Conservation (phyloP, 2,113 vertebrate genomes). For the Progne subis region DNA sequence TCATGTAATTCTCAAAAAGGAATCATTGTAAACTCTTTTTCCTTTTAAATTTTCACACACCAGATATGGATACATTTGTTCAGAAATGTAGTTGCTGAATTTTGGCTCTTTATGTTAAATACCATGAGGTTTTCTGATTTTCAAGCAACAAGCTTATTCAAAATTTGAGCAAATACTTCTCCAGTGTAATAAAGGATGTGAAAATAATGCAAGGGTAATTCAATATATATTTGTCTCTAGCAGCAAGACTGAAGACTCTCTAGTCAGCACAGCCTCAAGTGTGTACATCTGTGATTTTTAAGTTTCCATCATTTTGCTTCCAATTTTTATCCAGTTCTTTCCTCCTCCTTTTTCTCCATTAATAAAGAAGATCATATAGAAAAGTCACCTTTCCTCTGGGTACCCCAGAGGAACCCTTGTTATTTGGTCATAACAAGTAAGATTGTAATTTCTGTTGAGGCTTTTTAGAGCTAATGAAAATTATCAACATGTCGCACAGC, state of each 20-base stretch:
- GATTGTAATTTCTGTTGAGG: constrained; percentile 75
- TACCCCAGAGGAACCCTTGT: constrained; percentile 61
- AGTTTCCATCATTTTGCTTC: constrained; percentile 9
- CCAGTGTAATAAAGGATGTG: not conserved
- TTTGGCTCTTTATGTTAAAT: constrained; percentile 17
- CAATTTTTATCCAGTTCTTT: not conserved
- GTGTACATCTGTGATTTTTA: constrained; percentile 7
- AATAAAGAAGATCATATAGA: constrained; percentile 23
- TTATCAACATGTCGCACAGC: constrained; percentile 82
- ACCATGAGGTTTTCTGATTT: not conserved
- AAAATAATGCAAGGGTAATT: constrained; percentile 21
- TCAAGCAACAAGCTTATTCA: not conserved
- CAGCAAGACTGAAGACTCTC: not conserved
- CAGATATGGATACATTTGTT: not conserved
- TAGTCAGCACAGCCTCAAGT: constrained; percentile 18
- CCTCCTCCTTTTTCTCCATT: not conserved
- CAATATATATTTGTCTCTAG: constrained; percentile 10
- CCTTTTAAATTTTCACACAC: not conserved
- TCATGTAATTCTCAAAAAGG: not conserved
- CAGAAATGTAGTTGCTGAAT: not conserved
- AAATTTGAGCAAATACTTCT: constrained; percentile 6
- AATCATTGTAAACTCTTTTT: not conserved
- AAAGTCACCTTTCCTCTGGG: constrained; percentile 70
- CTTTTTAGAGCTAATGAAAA: constrained; percentile 80
- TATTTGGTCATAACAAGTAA: constrained; percentile 74